Base-by-base conservation (phyloP, 2,888 invertebrate genomes). In the Mystacides longicornis region DNA sequence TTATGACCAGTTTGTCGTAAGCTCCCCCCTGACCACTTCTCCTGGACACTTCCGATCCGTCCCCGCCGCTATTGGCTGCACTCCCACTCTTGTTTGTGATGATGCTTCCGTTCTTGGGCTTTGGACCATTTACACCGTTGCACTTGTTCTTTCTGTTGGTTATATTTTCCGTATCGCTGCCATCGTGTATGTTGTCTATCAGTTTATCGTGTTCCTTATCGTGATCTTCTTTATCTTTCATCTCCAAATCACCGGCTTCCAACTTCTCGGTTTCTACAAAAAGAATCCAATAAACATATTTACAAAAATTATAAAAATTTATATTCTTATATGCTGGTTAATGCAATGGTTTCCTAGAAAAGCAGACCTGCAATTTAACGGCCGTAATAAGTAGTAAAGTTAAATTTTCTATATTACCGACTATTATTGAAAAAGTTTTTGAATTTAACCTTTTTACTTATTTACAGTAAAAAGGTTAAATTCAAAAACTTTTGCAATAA, bases 61-160 rank as follows among this genome's bases (percentile, higher is more conserved):
- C 52, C n/a, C 52, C 23, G 18, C 52, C 27, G 16, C 49, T 19
- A 23, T 14, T 18, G 46, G 23, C 51, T 22, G 37, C 51, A 51
- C 23, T 37, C 14, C 49, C 49, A 23, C 47, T 23, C n/a, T 43
- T 42, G 19, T 37, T 31, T 18, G 19, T 47, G n/a, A 48, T 43
- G 20, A 83, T 82, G 20, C 84, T 82, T 66, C 85, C 85, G 58
- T 63, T 80, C 81, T 64, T 82, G 80, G 0, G 79, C 79, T 49
- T 81, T 79, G 45, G 52, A 65, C 18, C 64, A 65, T 57, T 67
- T 67, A 33, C 27, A 3, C 52, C 56, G 31, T 59, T 51, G 43
- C 54, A 52, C 33, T 56, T 51, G 49, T 60, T 63, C 70, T 72
- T 56, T 18, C 33, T 55, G 21, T 46, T 49, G 23, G 49, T 47